phyloP scores from a whole-genome alignment of 2,113 vertebrate species.

The Sceloporus undulatus region DNA sequence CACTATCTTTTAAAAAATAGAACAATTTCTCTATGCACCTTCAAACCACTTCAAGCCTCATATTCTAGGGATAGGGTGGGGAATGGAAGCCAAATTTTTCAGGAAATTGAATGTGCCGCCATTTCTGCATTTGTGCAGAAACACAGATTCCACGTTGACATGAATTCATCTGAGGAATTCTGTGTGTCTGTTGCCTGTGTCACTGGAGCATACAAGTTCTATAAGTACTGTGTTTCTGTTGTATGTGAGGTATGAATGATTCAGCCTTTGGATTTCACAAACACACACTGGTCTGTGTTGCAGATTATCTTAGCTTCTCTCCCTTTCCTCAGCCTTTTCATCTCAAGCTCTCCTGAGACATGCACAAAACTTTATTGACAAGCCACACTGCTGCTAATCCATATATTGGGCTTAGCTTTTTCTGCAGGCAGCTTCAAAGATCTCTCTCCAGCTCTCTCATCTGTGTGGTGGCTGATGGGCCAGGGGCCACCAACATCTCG shows the following conservation, averaged over 20 bases:
- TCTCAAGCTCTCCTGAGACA: neutral
- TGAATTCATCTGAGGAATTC: neutral
- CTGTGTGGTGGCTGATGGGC: neutral
- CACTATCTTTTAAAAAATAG: no score
- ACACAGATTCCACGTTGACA: neutral
- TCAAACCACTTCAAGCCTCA: neutral
- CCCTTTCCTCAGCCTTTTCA: conserved; percentile 13
- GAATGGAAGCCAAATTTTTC: neutral
- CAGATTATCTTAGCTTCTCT: conserved; percentile 39
- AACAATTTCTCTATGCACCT: neutral
- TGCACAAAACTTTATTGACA: neutral
- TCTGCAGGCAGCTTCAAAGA: neutral
- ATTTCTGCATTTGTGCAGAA: neutral
- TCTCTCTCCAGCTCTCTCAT: accelerated
- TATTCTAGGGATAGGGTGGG: neutral
- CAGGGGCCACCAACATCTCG: neutral
- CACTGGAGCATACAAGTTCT: neutral
- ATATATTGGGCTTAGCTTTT: accelerated
- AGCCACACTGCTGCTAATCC: conserved; percentile 7
- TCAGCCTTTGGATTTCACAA: accelerated
- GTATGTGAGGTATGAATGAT: neutral
- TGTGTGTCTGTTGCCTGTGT: neutral
- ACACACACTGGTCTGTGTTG: neutral
- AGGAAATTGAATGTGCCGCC: neutral
- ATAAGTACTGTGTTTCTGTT: neutral